Evolutionary conservation across 2,113 vertebrate genomes (phyloP).

Genomic region (Rousettus leschenaultii): DNA sequence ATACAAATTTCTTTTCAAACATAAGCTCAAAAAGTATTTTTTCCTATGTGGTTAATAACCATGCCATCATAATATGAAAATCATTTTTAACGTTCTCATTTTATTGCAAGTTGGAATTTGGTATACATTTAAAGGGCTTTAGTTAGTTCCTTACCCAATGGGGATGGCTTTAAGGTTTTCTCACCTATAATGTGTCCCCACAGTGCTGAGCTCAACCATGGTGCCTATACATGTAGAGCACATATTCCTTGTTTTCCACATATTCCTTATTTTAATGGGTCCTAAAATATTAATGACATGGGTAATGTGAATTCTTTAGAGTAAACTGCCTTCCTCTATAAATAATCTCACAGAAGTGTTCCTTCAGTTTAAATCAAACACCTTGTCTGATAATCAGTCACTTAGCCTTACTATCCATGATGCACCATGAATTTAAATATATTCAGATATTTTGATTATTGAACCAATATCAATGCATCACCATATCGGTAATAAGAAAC

Average conservation of each 20-base stretch:
- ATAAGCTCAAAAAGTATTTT: constrained; percentile 19
- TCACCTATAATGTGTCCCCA: neutral
- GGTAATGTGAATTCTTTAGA: constrained; percentile 43
- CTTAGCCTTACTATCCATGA: constrained; percentile 44
- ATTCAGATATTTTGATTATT: constrained; percentile 53
- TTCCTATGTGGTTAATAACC: neutral
- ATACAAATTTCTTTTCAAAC: constrained; percentile 5
- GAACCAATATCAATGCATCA: constrained; percentile 55
- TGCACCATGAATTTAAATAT: constrained; percentile 49
- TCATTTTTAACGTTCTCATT: neutral
- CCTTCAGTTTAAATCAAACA: constrained; percentile 61
- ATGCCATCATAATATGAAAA: constrained; percentile 15
- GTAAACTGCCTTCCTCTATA: constrained; percentile 40
- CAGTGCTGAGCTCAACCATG: neutral
- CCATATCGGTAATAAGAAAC: constrained; percentile 59
- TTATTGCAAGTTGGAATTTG: neutral
- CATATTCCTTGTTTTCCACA: neutral
- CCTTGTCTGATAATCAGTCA: constrained; percentile 33
- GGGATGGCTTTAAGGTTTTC: neutral
- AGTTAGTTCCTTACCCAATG: neutral
- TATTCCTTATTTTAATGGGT: constrained; percentile 36
- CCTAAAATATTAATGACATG: constrained; percentile 44
- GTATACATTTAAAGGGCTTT: neutral
- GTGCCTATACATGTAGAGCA: neutral
- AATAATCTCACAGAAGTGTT: constrained; percentile 56